Percentiles rank a stretch among this genome's conserved stretches.
Conservation (phyloP, 92 coral and sea anemone species). For the Phenganax stokvisi region DNA sequence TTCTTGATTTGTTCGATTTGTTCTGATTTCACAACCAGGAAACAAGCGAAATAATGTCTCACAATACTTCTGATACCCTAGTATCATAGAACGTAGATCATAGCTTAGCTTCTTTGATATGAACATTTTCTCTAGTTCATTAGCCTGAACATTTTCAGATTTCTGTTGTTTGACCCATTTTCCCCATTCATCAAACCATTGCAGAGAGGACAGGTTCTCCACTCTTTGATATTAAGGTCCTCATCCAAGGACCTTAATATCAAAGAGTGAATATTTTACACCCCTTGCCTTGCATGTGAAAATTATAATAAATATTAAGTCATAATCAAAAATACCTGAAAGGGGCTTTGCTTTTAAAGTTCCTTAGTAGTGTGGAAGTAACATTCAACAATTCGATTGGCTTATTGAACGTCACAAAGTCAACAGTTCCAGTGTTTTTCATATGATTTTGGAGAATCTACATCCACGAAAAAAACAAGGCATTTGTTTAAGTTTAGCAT, state of each 20-base stretch:
- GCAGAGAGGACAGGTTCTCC: conserved; percentile 34
- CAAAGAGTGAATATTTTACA: no score
- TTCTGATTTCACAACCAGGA: conserved; percentile 44
- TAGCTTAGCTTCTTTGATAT: conserved; percentile 36
- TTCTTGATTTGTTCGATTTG: conserved; percentile 45
- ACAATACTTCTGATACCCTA: conserved; percentile 39
- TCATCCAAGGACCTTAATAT: conserved; percentile 40
- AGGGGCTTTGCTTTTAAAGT: conserved; percentile 31
- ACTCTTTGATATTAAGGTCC: no score
- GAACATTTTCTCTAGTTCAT: conserved; percentile 41
- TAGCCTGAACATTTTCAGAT: not conserved
- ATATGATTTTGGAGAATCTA: no score
- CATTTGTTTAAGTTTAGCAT: not conserved
- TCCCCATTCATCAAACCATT: conserved; percentile 49
- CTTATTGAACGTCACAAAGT: not conserved
- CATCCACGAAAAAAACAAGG: no score
- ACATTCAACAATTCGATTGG: conserved; percentile 16
- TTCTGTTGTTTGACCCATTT: conserved; percentile 19
- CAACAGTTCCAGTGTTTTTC: no score
- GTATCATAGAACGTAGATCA: conserved; percentile 49
- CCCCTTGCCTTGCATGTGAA: no score
- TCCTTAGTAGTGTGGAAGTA: conserved; percentile 26
- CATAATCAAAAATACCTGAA: conserved; percentile 6
- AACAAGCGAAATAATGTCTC: conserved; percentile 31
- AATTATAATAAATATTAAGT: no score